These are phyloP conservation scores for Lepidothrix coronata DNA, from an alignment of 2,113 vertebrate species.

Conservation along the genomic window DNA sequence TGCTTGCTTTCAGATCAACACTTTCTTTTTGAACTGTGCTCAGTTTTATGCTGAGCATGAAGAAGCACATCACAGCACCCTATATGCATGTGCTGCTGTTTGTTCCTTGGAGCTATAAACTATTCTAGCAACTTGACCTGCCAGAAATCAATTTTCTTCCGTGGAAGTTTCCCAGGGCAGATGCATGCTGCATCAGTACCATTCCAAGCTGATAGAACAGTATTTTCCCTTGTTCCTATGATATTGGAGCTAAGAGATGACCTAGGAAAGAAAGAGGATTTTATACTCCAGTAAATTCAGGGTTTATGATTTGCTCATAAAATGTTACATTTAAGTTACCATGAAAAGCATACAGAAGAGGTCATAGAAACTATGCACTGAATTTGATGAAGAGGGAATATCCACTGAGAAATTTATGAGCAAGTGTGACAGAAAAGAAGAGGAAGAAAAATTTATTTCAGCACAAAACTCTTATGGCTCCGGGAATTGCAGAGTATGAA, in stretches of 20 bases:
- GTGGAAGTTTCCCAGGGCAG: neutral
- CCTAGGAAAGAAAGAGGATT: neutral
- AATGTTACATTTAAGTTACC: neutral
- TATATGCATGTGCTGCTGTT: neutral
- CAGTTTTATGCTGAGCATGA: neutral
- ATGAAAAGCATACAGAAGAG: neutral
- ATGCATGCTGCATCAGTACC: neutral
- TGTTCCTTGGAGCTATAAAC: neutral
- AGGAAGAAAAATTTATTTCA: neutral
- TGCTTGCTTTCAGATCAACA: neutral
- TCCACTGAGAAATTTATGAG: neutral
- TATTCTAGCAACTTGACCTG: neutral
- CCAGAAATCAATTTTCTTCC: neutral
- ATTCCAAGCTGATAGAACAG: neutral
- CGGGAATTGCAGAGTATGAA: neutral
- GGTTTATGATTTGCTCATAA: neutral
- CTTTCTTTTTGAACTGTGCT: neutral
- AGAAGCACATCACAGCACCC: neutral
- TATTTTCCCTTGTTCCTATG: neutral
- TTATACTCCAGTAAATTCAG: neutral
- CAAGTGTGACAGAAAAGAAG: neutral
- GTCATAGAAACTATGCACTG: neutral
- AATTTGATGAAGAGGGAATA: neutral
- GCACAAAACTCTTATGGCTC: neutral
- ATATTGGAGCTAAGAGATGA: neutral